Percentiles rank a stretch among this genome's conserved stretches.
These are phyloP conservation scores for Drosophila mimetica DNA, from an alignment of 2,888 invertebrate genomes.

Conservation along the genomic window DNA sequence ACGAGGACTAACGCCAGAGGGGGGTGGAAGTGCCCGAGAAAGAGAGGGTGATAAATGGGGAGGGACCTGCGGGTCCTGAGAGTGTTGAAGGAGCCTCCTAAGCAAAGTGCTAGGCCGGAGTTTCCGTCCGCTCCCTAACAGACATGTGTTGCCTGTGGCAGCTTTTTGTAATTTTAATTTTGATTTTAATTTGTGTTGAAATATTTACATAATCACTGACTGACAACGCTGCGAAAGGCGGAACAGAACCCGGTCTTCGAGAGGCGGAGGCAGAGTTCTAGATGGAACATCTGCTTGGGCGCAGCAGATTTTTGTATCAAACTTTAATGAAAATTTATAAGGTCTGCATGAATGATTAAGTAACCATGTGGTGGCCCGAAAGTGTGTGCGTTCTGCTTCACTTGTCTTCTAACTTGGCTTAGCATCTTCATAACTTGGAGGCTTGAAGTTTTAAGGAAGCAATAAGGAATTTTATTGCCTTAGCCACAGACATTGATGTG, in stretches of 20 bases:
- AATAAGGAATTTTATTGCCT: slow-evolving; percentile 42
- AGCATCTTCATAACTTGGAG: slow-evolving; percentile 1
- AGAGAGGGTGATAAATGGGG: slow-evolving; percentile 4
- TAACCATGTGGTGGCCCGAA: slow-evolving; percentile 52
- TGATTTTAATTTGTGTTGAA: slow-evolving; percentile 83
- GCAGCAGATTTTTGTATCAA: slow-evolving; percentile 67
- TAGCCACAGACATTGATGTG: background rate
- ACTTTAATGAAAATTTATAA: slow-evolving; percentile 81
- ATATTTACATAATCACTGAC: slow-evolving; percentile 83
- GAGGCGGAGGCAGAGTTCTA: background rate
- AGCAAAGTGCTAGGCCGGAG: slow-evolving; percentile 62
- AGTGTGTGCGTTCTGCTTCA: slow-evolving; percentile 13
- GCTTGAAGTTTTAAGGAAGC: slow-evolving; percentile 10
- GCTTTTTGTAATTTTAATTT: slow-evolving; percentile 82
- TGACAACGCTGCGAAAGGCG: slow-evolving; percentile 59
- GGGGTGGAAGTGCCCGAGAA: slow-evolving; percentile 5
- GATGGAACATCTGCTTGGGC: slow-evolving; percentile 42
- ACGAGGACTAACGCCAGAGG: slow-evolving; percentile 30
- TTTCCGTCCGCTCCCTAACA: slow-evolving; percentile 28
- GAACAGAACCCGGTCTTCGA: slow-evolving; percentile 11
- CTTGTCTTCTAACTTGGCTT: slow-evolving; percentile 6
- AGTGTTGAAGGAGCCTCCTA: slow-evolving; percentile 39
- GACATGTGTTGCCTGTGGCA: slow-evolving; percentile 55
- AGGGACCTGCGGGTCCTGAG: slow-evolving; percentile 7
- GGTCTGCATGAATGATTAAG: slow-evolving; percentile 79